phyloP scores from a whole-genome alignment of 1,140 invertebrate genomes.

The Solenopsis fugax region DNA sequence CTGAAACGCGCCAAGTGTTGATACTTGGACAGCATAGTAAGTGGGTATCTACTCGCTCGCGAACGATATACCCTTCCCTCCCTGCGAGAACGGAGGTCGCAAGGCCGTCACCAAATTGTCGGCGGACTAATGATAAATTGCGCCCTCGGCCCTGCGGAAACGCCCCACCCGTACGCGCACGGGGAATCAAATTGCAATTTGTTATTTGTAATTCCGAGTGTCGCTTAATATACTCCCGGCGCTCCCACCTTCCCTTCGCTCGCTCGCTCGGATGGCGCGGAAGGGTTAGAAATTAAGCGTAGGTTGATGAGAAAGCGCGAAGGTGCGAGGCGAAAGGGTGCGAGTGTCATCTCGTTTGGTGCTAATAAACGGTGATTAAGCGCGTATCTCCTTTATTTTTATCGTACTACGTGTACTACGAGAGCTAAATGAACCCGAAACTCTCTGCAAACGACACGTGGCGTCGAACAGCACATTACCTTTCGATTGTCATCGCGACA shows the following conservation, averaged over 20 bases:
- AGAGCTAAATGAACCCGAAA: background rate
- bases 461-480: background rate
- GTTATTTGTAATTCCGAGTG: slow-evolving; percentile 87
- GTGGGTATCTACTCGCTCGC: background rate
- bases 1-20: background rate
- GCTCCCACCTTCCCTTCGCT: slow-evolving; percentile 57
- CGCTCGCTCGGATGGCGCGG: slow-evolving; percentile 42
- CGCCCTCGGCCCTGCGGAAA: slow-evolving; percentile 77
- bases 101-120: slow-evolving; percentile 85
- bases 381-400: slow-evolving; percentile 24
- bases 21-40: slow-evolving; percentile 4
- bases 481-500: background rate
- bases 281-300: slow-evolving; percentile 81
- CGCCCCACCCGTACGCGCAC: slow-evolving; percentile 67
- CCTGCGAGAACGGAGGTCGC: slow-evolving; percentile 63
- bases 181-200: slow-evolving; percentile 87
- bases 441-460: background rate
- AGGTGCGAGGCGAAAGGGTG: slow-evolving; percentile 66
- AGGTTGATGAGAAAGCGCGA: slow-evolving; percentile 76
- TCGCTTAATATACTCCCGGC: slow-evolving; percentile 86
- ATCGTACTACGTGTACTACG: background rate
- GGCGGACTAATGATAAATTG: slow-evolving; percentile 86
- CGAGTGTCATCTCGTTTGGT: slow-evolving; percentile 56
- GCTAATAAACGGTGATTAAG: slow-evolving; percentile 63
- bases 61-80: slow-evolving; percentile 52